Evolutionary conservation across 2,113 vertebrate genomes (phyloP).

Genomic region (Tenrec ecaudatus): DNA sequence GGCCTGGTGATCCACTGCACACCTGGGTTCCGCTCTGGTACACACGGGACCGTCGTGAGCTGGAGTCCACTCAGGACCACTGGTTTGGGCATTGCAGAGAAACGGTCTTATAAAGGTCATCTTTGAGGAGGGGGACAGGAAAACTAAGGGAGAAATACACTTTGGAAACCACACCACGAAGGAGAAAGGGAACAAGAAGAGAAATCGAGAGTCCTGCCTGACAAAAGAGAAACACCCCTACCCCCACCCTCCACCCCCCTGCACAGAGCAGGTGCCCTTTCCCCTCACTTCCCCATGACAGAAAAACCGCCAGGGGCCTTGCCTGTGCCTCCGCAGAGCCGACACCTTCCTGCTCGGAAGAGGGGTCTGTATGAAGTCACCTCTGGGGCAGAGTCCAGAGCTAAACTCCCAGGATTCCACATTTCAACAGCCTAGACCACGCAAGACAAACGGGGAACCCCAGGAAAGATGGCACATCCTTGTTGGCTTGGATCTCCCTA

Average conservation of each 20-base stretch:
- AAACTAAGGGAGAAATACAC: not conserved
- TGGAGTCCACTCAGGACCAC: not conserved
- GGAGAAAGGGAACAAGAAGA: not conserved
- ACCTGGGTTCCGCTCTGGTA: too few relatives aligned
- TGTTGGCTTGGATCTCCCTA: not conserved
- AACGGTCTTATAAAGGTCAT: not conserved
- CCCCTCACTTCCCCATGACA: not conserved
- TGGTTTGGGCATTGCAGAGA: not conserved
- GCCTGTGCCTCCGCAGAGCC: not conserved
- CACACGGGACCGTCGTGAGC: not conserved
- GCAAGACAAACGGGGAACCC: not conserved
- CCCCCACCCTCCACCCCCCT: too few relatives aligned
- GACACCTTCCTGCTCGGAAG: not conserved
- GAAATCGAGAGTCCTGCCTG: not conserved
- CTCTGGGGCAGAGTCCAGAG: not conserved
- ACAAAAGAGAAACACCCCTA: not conserved
- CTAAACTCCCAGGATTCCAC: not conserved
- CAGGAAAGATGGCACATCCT: not conserved
- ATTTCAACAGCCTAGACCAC: not conserved
- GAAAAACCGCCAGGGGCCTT: not conserved
- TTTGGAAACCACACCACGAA: not conserved
- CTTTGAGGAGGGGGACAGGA: not conserved
- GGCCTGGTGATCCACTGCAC: not conserved
- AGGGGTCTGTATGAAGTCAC: not conserved
- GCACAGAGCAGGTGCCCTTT: too few relatives aligned